Evolutionary conservation across 1,140 invertebrate species (phyloP).

Genomic region (Thaumatotibia leucotreta): DNA sequence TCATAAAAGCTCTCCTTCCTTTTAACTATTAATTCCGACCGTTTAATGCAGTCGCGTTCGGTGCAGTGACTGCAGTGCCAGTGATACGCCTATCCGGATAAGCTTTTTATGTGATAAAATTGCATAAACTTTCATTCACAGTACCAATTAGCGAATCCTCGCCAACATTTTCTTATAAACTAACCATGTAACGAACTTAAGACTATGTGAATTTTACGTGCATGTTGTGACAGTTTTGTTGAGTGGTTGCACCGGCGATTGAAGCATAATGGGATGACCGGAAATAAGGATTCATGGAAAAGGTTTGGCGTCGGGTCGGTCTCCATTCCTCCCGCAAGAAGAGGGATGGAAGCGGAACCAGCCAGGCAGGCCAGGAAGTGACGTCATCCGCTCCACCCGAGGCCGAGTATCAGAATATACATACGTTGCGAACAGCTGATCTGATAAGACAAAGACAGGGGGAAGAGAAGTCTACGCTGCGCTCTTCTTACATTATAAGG

Average conservation of each 20-base stretch:
- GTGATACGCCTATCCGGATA: constrained; percentile 1
- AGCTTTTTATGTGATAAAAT: neutral
- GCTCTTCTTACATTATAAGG: constrained; percentile 71
- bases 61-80: constrained; percentile 9
- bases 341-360: constrained; percentile 72
- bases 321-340: constrained; percentile 76
- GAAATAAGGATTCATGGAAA: constrained; percentile 75
- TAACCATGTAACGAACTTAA: neutral
- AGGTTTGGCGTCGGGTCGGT: constrained; percentile 75
- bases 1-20: constrained; percentile 45
- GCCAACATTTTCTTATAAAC: neutral
- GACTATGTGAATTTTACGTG: neutral
- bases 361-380: constrained; percentile 60
- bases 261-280: constrained; percentile 71
- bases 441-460: constrained; percentile 63
- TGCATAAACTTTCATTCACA: neutral
- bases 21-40: constrained; percentile 3
- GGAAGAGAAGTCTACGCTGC: constrained; percentile 68
- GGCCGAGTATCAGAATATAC: constrained; percentile 70
- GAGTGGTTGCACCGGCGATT: constrained; percentile 18
- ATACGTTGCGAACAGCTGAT: constrained; percentile 69
- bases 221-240: neutral
- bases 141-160: neutral
- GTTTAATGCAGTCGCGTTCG: neutral
- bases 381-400: constrained; percentile 54